Evolutionary conservation across 2,797 vertebrate genomes (phyloP), one percentile per base, ranked within the genome.

Genomic region (Lutra lutra): DNA sequence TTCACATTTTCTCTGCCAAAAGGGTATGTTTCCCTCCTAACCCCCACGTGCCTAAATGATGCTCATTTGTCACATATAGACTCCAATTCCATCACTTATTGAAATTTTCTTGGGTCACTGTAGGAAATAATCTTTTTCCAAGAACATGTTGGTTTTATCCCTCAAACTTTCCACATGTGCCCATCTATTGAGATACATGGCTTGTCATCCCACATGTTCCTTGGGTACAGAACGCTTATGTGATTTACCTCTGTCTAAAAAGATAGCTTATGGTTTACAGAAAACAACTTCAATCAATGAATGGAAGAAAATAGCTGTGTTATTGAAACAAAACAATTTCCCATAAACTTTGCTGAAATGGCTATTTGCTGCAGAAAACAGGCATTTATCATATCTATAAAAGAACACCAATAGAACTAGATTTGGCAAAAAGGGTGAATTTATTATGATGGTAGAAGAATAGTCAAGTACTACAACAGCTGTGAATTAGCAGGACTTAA

Each of bases 331-430:
- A 78, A 86, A 68, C 8, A 58, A 51, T 86, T 89, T 87, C 62
- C n/a, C 48, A 40, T 70, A 73, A 91, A 64, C 46, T 78, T 96
- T 83, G 17, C n/a, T 83, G 15, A 75, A 87, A 96, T 35, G 40
- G 25, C 9, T 75, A 96, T 86, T 95, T 91, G 64, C 18, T 89
- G n/a, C 32, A 35, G 48, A 92, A 90, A 94, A 91, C 17, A 79
- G 14, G 83, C 86, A 87, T 32, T 85, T 70, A 89, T 90, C 70
- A 14, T 70, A 35, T 92, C 58, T 46, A 27, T 88, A 54, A 93
- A 85, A 40, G 21, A 77, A 94, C 2, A 9, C 13, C 7, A 54
- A 9, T 66, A 5, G 48, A 96, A 89, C 25, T 56, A 90, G 72
- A 95, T 92, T 86, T 72, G 54, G 23, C 14, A 54, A 70, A 86